These are phyloP conservation scores for Clarias fuscus DNA, from an alignment of 2,797 vertebrate genomes.

Conservation along the genomic window DNA sequence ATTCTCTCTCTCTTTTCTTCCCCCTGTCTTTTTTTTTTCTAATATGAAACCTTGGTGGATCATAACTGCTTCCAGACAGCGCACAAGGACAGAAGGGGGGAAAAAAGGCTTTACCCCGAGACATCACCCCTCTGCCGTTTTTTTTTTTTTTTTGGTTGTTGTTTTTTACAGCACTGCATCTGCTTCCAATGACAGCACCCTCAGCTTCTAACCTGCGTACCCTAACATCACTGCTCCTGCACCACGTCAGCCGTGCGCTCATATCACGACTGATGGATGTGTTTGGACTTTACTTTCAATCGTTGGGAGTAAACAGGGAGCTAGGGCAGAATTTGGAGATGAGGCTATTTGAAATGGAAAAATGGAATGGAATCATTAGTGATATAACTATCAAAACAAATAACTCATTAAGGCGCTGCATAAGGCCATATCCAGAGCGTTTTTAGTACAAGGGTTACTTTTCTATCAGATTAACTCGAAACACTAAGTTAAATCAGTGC, in stretches of 20 bases:
- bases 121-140: constrained; percentile 37
- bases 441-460: not conserved
- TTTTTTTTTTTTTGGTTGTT: not conserved
- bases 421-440: not conserved
- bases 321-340: not conserved
- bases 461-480: not conserved
- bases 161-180: constrained; percentile 37
- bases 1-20: constrained; percentile 43
- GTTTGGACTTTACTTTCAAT: constrained; percentile 16
- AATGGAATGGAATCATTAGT: not conserved
- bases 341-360: not conserved
- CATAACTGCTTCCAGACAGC: constrained; percentile 72
- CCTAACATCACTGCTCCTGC: constrained; percentile 24
- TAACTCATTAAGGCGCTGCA: not conserved
- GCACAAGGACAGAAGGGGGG: constrained; percentile 60
- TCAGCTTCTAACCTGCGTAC: constrained; percentile 40
- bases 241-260: not conserved
- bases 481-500: not conserved
- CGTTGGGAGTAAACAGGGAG: not conserved
- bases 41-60: constrained; percentile 60
- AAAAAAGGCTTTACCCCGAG: constrained; percentile 58
- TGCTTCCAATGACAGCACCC: constrained; percentile 53
- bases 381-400: not conserved
- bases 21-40: constrained; percentile 43
- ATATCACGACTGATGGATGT: not conserved